phyloP scores from a whole-genome alignment of 2,113 vertebrate genomes.

The Athene noctua region DNA sequence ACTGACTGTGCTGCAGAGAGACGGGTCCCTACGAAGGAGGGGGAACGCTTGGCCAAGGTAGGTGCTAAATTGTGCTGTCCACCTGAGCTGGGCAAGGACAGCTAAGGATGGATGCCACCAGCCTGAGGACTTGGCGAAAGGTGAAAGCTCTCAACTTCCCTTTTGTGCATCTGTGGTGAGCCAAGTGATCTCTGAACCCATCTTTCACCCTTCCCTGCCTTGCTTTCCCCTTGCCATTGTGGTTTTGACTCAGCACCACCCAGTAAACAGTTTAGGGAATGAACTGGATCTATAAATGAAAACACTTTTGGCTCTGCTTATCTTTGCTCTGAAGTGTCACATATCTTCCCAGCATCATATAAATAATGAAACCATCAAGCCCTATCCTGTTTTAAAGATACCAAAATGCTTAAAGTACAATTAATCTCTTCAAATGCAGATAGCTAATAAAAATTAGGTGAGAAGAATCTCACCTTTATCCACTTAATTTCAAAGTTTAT shows the following conservation, averaged over 20 bases:
- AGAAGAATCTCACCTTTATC: not conserved
- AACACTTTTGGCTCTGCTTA: not conserved
- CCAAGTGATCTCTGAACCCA: not conserved
- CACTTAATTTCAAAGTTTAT: not conserved
- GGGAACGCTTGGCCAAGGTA: conserved; percentile 83
- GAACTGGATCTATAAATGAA: not conserved
- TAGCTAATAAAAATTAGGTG: not conserved
- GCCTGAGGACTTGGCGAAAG: not conserved
- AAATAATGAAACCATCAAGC: not conserved
- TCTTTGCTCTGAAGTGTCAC: not conserved
- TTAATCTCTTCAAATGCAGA: not conserved
- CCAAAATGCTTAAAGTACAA: not conserved
- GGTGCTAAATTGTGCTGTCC: not conserved
- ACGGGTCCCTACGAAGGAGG: conserved; percentile 74
- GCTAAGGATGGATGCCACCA: not conserved
- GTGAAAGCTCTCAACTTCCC: not conserved
- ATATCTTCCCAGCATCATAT: not conserved
- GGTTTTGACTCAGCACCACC: not conserved
- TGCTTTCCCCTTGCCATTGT: not conserved
- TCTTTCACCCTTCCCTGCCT: not conserved
- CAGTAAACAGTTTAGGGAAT: not conserved
- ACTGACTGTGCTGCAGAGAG: conserved; percentile 74
- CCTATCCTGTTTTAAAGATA: not conserved
- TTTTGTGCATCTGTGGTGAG: no score
- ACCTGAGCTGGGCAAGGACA: not conserved